phyloP scores from a whole-genome alignment of 2,888 invertebrate genomes.

The Tetragonisca angustula region DNA sequence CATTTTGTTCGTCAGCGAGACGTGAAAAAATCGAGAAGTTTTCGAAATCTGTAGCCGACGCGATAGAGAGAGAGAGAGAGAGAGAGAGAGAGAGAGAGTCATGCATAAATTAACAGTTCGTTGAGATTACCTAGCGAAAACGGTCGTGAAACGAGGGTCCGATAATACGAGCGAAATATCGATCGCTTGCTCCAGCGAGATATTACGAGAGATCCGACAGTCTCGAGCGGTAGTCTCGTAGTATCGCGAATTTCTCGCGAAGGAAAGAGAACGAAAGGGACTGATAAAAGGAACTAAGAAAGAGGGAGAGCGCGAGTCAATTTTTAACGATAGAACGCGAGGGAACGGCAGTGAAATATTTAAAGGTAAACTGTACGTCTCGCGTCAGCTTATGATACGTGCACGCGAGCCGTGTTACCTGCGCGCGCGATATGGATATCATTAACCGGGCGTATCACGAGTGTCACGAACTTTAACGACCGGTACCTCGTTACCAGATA shows the following conservation, averaged over 20 bases:
- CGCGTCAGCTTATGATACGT: conserved; percentile 67
- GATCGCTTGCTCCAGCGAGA: conserved; percentile 24
- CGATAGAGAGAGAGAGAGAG: neutral
- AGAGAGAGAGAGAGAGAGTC: neutral
- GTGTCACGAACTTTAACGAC: conserved; percentile 72
- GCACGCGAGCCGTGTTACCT: conserved; percentile 32
- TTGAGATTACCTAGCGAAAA: conserved; percentile 22
- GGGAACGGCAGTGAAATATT: conserved; percentile 61
- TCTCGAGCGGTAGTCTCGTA: conserved; percentile 12
- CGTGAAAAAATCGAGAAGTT: neutral
- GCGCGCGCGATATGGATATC: conserved; percentile 64
- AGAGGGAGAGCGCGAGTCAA: conserved; percentile 28
- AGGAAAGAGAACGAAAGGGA: neutral
- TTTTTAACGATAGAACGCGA: conserved; percentile 44
- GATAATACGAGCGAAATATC: conserved; percentile 28
- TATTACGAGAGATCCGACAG: neutral
- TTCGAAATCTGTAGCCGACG: conserved; percentile 1
- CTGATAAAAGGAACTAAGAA: neutral
- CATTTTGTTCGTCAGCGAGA: neutral
- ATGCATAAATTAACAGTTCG: conserved; percentile 42
- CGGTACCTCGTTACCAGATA: conserved; percentile 68
- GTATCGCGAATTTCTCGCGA: conserved; percentile 24
- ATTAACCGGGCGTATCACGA: conserved; percentile 70
- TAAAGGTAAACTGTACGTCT: conserved; percentile 64
- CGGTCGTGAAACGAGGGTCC: conserved; percentile 8